These are phyloP conservation scores for Griposia aprilina DNA, from an alignment of 2,888 invertebrate species.

Conservation along the genomic window DNA sequence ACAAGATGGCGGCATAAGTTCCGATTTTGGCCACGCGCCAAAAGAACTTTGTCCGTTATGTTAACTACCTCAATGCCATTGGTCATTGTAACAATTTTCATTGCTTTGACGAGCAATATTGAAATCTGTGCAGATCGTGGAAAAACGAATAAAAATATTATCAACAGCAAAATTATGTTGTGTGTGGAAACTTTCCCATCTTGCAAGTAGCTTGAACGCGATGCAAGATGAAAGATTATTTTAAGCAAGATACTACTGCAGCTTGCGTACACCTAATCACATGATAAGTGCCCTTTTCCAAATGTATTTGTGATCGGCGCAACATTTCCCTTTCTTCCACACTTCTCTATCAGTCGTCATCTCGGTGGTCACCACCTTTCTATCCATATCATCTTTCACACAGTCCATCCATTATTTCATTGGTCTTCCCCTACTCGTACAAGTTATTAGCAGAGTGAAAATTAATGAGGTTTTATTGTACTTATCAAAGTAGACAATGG, in stretches of 20 bases:
- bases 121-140: not conserved
- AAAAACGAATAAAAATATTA: too few species aligned
- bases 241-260: not conserved
- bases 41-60: not conserved
- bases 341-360: too few species aligned
- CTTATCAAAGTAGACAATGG: conserved; percentile 26
- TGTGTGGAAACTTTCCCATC: too few species aligned
- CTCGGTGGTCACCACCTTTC: too few species aligned
- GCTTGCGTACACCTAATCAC: not conserved
- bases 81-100: not conserved
- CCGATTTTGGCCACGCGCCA: not conserved
- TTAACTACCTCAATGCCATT: not conserved
- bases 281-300: too few species aligned
- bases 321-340: too few species aligned
- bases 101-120: not conserved
- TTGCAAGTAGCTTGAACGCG: not conserved
- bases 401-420: too few species aligned
- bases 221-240: not conserved
- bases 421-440: too few species aligned
- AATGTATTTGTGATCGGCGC: too few species aligned
- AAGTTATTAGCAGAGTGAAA: not conserved
- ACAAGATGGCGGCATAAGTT: not conserved
- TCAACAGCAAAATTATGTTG: not conserved
- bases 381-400: too few species aligned
- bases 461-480: not conserved